Percentiles rank a stretch among this genome's conserved stretches.
phyloP scores from a whole-genome alignment of 2,113 vertebrate species.

The Varanus salvator region DNA sequence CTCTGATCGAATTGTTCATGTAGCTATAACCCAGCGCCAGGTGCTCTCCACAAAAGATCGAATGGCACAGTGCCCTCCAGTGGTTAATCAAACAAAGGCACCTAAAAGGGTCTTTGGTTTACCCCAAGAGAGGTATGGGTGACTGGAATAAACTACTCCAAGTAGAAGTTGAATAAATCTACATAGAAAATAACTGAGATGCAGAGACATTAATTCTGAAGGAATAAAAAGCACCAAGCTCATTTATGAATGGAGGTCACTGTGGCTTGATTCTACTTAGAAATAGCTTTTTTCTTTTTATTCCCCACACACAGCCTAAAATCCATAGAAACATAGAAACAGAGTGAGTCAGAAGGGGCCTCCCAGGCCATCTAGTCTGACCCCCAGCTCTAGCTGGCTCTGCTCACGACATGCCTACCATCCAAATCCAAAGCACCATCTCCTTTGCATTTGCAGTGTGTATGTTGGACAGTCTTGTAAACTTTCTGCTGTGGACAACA shows the following conservation, averaged over 20 bases:
- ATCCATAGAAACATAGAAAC: neutral
- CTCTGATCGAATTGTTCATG: too few species aligned
- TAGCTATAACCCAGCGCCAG: too few species aligned
- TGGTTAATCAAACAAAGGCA: neutral
- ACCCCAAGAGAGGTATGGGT: neutral
- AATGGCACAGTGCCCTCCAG: neutral
- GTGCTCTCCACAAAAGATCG: neutral
- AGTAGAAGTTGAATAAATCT: too few species aligned
- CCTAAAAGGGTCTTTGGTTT: neutral
- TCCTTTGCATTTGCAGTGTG: neutral
- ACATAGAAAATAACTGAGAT: too few species aligned
- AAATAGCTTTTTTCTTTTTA: neutral
- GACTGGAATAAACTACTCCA: too few species aligned
- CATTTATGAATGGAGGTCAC: neutral
- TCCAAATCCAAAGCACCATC: neutral
- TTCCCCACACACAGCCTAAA: neutral
- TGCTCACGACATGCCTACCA: too few species aligned
- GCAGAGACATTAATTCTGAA: neutral
- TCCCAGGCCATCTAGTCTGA: too few species aligned
- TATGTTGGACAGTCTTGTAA: neutral
- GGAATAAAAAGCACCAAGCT: neutral
- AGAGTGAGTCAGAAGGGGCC: too few species aligned
- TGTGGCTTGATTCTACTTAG: neutral
- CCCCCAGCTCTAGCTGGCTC: too few species aligned
- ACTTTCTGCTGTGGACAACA: neutral